phyloP scores from a whole-genome alignment of 2,888 invertebrate genomes.

The Temnothorax unifasciatus region DNA sequence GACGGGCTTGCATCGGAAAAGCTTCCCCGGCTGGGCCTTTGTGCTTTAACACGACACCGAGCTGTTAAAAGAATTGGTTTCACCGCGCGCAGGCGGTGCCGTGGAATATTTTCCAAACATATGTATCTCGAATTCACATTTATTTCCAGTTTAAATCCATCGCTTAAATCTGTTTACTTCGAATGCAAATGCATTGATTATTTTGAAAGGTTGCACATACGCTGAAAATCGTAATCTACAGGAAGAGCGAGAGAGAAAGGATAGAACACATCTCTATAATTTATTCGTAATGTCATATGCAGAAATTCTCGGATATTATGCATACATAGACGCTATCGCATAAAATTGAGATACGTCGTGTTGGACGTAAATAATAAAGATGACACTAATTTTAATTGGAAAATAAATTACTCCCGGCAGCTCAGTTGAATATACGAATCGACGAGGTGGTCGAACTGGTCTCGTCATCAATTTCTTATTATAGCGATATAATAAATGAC shows the following conservation, averaged over 20 bases:
- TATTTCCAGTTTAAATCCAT: neutral
- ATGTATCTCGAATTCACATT: no score
- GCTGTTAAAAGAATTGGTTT: conserved; percentile 34
- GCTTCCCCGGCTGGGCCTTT: conserved; percentile 9
- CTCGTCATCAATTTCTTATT: neutral
- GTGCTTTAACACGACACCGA: conserved; percentile 10
- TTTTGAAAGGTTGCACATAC: neutral
- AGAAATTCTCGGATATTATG: conserved; percentile 1
- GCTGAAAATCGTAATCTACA: neutral
- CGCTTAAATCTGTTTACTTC: neutral
- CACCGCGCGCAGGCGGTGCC: neutral
- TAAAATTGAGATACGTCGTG: conserved; percentile 30
- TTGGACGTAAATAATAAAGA: conserved; percentile 29
- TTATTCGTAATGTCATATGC: neutral
- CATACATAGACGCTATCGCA: neutral
- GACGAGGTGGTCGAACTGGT: conserved; percentile 12
- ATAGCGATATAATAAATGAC: neutral
- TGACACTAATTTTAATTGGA: conserved; percentile 27
- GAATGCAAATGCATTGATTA: conserved; percentile 29
- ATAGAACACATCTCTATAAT: neutral
- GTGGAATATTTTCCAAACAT: neutral
- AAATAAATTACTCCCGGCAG: conserved; percentile 20
- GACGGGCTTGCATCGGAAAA: conserved; percentile 37
- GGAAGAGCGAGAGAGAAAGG: neutral
- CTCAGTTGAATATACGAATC: neutral